These are phyloP conservation scores for Eupithecia abbreviata DNA, from an alignment of 2,888 invertebrate genomes.

Conservation along the genomic window DNA sequence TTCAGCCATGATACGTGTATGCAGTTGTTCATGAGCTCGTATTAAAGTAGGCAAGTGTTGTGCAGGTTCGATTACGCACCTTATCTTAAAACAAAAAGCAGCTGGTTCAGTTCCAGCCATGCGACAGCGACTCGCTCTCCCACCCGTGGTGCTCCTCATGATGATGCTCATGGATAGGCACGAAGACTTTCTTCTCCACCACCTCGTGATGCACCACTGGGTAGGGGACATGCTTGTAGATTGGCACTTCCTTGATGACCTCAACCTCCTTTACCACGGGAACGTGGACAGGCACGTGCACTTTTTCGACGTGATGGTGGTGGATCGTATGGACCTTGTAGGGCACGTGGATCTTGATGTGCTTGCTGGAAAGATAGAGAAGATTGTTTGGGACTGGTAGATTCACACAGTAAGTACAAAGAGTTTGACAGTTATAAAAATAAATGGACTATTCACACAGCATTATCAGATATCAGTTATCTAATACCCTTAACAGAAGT, in stretches of 20 bases:
- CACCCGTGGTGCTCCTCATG: slow-evolving; percentile 69
- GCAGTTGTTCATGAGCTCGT: background rate
- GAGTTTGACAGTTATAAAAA: background rate
- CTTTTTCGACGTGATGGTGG: slow-evolving; percentile 78
- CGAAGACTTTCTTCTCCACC: slow-evolving; percentile 74
- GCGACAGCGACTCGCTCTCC: slow-evolving; percentile 77
- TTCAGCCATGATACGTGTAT: too few species aligned
- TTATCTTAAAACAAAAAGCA: slow-evolving; percentile 54
- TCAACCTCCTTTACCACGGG: slow-evolving; percentile 75
- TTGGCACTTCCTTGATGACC: slow-evolving; percentile 72
- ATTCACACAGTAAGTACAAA: background rate
- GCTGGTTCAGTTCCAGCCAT: slow-evolving; percentile 76
- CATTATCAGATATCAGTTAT: background rate
- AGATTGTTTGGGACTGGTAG: background rate
- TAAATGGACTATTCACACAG: background rate
- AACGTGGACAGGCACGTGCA: slow-evolving; percentile 72
- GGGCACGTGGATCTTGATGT: slow-evolving; percentile 79
- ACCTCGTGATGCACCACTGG: slow-evolving; percentile 70
- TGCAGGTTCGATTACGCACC: slow-evolving; percentile 51
- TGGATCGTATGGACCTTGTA: slow-evolving; percentile 79
- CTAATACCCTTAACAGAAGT: background rate
- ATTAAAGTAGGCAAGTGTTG: background rate
- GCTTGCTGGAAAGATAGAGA: slow-evolving; percentile 56
- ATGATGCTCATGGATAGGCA: slow-evolving; percentile 63
- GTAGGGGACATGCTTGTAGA: slow-evolving; percentile 73